Evolutionary conservation across 2,797 vertebrate species (phyloP), one percentile per base, ranked within the genome.

Genomic region (Oreochromis mossambicus): DNA sequence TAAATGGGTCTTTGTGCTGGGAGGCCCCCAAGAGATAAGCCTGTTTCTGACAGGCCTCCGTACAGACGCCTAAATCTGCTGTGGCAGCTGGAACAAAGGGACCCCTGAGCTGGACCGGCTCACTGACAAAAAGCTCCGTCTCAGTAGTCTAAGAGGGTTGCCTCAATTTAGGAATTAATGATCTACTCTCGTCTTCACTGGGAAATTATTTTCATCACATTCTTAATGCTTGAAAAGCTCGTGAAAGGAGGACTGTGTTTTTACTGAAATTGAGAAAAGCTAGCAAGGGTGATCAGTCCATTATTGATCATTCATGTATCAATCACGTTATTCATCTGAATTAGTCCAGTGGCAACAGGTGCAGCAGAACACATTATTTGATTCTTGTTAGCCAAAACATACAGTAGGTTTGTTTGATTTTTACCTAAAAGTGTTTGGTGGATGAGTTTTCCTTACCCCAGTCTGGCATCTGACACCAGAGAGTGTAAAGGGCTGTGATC

Each of bases 71-170:
- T 70, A 95, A 96, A 96, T 95, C 92, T 93, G 94, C 93, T 93
- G 88, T 96, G 95, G 94, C 95, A 96, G 95, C 94, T 95, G 94
- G 93, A 95, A 95, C 95, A 95, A 95, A 95, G 90, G 83, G 86
- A 89, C 87, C 89, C 87, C 88, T 83, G 89, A 92, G 91, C 91
- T 88, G 70, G 84, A 94, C 90, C 88, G 5, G 80, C 88, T 55
- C 55, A 34, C 86, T 58, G 85, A 94, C 92, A 93, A 93, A 95
- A 84, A 91, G 86, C 89, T 58, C 85, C 19, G 19, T 89, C 84
- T 87, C 88, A 55, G 80, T 78, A 15, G 80, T 89, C 77, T 82
- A 78, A 83, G 63, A 85, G 48, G 46, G 75, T 87, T 79, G 83
- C 84, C 82, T 91, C 84, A 88, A 90, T 92, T 93, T 91, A 86